Evolutionary conservation across 2,113 vertebrate species (phyloP).

Genomic region (Heteronetta atricapilla): DNA sequence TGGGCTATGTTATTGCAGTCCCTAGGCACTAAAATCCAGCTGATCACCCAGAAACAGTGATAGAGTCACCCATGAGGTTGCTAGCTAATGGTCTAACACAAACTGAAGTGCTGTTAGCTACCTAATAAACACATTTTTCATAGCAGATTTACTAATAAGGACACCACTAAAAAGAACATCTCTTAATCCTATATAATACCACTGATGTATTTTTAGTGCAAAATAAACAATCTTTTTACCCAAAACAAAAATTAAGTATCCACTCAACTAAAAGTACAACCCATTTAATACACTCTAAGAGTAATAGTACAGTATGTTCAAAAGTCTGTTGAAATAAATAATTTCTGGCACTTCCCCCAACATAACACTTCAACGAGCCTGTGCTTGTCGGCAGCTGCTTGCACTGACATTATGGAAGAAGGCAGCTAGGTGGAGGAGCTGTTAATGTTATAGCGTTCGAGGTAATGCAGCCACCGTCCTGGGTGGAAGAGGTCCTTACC

Average conservation of each 20-base stretch:
- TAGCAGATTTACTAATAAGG: neutral
- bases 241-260: neutral
- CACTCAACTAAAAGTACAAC: neutral
- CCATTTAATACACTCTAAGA: neutral
- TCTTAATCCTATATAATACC: slow-evolving; percentile 16
- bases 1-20: neutral
- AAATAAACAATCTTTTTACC: slow-evolving; percentile 9
- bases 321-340: slow-evolving; percentile 34
- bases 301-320: slow-evolving; percentile 3
- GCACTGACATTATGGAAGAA: neutral
- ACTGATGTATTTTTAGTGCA: slow-evolving; percentile 35
- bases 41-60: neutral
- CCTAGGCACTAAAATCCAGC: neutral
- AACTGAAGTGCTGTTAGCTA: neutral
- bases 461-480: neutral
- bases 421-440: slow-evolving; percentile 56
- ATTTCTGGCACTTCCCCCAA: slow-evolving; percentile 13
- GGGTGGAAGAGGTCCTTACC: neutral
- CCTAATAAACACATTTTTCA: slow-evolving; percentile 45
- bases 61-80: neutral
- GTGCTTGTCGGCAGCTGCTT: neutral
- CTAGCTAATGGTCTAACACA: neutral
- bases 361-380: neutral
- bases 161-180: slow-evolving; percentile 30
- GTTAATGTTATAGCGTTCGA: neutral